A percentile compares a stretch with the other conserved stretches of the same genome.
phyloP scores from a whole-genome alignment of 2,797 vertebrate genomes.

The Octomys mimax region DNA sequence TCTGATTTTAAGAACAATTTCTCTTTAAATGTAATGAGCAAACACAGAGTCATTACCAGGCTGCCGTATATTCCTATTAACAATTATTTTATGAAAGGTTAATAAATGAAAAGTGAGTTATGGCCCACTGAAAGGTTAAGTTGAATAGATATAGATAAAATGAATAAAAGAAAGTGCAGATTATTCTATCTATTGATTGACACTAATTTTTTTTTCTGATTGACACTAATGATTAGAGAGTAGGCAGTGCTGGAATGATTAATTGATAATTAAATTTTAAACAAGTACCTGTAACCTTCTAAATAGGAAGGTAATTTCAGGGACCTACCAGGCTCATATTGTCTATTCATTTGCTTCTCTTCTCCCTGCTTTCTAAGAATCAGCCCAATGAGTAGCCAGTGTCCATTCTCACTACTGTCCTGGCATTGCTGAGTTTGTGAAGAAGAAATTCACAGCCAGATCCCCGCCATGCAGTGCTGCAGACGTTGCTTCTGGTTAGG shows the following conservation, averaged over 20 bases:
- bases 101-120: constrained; percentile 68
- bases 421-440: not conserved
- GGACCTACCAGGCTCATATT: not conserved
- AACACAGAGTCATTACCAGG: constrained; percentile 20
- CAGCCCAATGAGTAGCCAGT: not conserved
- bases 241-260: constrained; percentile 64
- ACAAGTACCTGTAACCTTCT: constrained; percentile 56
- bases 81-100: constrained; percentile 71
- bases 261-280: constrained; percentile 74
- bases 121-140: constrained; percentile 67
- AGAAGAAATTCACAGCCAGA: not conserved
- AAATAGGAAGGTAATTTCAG: constrained; percentile 59
- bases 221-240: constrained; percentile 50
- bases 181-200: constrained; percentile 64
- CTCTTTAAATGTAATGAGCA: constrained; percentile 64
- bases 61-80: constrained; percentile 37
- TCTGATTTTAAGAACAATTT: constrained; percentile 50
- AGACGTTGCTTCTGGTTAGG: not conserved
- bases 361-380: not conserved
- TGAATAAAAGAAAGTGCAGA: constrained; percentile 39
- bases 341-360: not conserved
- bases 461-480: not conserved
- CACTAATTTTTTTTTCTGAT: constrained; percentile 52
- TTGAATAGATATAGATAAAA: constrained; percentile 52
- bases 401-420: constrained; percentile 1